phyloP scores from a whole-genome alignment of 2,797 vertebrate genomes.

The Craterocephalus amniculus region DNA sequence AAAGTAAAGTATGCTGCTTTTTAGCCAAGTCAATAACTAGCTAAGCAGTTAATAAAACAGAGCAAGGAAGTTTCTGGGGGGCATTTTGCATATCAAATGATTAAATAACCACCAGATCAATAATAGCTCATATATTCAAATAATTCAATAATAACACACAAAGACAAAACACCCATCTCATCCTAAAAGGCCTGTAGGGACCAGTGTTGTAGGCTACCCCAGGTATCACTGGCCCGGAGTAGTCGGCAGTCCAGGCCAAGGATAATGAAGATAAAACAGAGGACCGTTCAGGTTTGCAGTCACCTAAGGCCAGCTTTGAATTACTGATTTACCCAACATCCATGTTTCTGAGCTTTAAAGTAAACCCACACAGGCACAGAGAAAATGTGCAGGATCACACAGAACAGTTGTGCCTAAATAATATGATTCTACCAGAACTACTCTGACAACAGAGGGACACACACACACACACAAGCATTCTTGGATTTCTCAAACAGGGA shows the following conservation, averaged over 20 bases:
- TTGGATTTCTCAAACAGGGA: not conserved
- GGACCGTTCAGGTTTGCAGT: not conserved
- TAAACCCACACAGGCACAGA: not conserved
- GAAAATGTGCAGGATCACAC: not conserved
- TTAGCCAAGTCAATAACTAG: not conserved
- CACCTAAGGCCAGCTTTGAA: not conserved
- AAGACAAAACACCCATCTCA: not conserved
- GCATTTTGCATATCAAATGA: not conserved
- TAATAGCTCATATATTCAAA: not conserved
- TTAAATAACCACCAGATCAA: not conserved
- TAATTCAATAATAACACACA: not conserved
- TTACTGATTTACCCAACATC: not conserved
- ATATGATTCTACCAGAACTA: not conserved
- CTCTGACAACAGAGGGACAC: not conserved
- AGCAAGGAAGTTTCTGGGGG: not conserved
- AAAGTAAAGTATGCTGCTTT: not conserved
- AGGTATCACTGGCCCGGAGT: not conserved
- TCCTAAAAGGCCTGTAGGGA: not conserved
- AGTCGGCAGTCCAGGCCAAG: not conserved
- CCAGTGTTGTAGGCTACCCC: not conserved
- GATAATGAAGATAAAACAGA: not conserved
- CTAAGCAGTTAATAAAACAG: not conserved
- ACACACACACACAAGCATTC: constrained; percentile 1
- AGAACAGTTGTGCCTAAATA: not conserved
- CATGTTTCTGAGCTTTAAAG: not conserved